phyloP scores from a whole-genome alignment of 2,113 vertebrate species.

The Pygoscelis antarcticus region DNA sequence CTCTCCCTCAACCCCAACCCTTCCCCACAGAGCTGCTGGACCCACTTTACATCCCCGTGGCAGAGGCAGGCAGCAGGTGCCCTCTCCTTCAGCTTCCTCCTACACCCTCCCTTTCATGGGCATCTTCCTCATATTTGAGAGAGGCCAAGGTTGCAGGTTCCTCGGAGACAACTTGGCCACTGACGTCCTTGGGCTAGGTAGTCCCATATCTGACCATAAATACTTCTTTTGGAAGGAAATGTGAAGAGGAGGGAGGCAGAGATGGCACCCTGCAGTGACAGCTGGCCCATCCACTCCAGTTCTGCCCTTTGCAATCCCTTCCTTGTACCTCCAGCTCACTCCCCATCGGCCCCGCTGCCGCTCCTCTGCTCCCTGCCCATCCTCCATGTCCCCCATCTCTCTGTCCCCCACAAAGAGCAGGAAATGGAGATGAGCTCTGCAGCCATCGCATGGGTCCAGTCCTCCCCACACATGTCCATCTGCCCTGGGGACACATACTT shows the following conservation, averaged over 20 bases:
- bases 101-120: neutral
- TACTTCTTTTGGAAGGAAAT: neutral
- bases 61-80: neutral
- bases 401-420: neutral
- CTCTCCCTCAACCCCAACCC: neutral
- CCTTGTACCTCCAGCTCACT: neutral
- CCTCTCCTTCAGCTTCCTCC: neutral
- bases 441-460: fast-evolving
- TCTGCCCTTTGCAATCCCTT: neutral
- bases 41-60: neutral
- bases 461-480: neutral
- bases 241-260: neutral
- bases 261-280: neutral
- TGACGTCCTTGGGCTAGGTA: neutral
- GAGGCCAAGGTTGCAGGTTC: neutral
- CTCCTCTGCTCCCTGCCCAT: neutral
- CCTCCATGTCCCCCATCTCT: neutral
- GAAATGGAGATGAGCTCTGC: neutral
- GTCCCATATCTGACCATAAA: neutral
- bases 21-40: neutral
- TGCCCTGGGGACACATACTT: neutral
- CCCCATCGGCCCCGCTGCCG: neutral
- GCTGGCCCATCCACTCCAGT: neutral
- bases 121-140: neutral
- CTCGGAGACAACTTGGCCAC: neutral